Base-by-base conservation (phyloP, 2,888 invertebrate species). In the Eledone cirrhosa region DNA sequence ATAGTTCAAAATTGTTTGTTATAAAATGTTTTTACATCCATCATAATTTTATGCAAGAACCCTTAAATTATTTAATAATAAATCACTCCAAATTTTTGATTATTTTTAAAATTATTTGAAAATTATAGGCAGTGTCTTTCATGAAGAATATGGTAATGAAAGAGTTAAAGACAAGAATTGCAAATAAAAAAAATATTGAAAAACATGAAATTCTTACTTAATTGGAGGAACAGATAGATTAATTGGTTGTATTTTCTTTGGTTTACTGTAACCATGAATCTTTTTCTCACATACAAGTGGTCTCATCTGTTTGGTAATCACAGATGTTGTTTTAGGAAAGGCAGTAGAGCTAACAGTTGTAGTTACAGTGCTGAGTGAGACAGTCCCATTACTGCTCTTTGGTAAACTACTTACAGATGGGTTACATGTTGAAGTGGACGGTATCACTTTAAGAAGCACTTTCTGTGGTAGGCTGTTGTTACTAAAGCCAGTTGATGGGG, bases 181-280 rank as follows among this genome's bases (percentile, higher is more conserved):
- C 19, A 33, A 14, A 69, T 16, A 69, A 19, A 69, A 31, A 31
- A 22, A 4, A 69, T 33, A 8, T 24, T 22, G 63, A 72, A 33
- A 72, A 22, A 41, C 19, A 4, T 1, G 41, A 72, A 72, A 11
- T 72, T 41, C 72, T 72, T 41, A 72, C 72, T 72, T 72, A 22
- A 72, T 72, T 72, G 41, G 31, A n/a, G 72, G 72, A 72, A 72
- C 72, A 4, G 41, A 41, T 5, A 41, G 5, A 41, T 41, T 72
- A 72, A 41, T 22, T 72, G 72, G 72, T 72, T 72, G 72, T 4
- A 24, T n/a, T 72, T 72, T 72, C 31, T 72, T 72, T 0, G 41
- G 1, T 72, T 72, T 72, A 72, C 31, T 72, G n/a, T 72, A 72
- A 16, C 72, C 72, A 72, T 72, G 72, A 7, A 72, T 72, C 24